These are phyloP conservation scores for Clarias batrachus DNA, from an alignment of 2,113 vertebrate genomes.

Conservation along the genomic window DNA sequence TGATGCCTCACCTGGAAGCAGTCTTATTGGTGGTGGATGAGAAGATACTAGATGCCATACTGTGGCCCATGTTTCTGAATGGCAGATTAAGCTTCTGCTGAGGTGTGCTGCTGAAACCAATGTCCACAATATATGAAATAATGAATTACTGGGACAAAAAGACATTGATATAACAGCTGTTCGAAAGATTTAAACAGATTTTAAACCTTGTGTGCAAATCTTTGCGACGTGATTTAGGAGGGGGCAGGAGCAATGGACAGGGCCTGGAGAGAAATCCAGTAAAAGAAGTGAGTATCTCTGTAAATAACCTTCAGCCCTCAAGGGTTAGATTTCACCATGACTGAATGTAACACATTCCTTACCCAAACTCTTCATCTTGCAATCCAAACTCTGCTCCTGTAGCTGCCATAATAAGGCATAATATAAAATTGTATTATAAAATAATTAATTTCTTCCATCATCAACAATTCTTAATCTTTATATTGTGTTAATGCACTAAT, in stretches of 20 bases:
- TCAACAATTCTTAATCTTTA: too few species aligned
- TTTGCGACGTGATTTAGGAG: constrained; percentile 37
- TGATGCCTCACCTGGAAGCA: constrained; percentile 75
- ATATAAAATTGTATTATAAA: neutral
- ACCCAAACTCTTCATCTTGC: constrained; percentile 55
- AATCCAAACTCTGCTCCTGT: constrained; percentile 50
- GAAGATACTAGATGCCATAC: constrained; percentile 77
- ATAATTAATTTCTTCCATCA: neutral
- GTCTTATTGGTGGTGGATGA: constrained; percentile 77
- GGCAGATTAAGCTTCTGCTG: constrained; percentile 57
- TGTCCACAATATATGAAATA: constrained; percentile 19
- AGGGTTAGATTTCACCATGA: neutral
- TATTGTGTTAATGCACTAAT: neutral
- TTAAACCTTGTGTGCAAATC: constrained; percentile 57
- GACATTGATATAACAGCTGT: neutral
- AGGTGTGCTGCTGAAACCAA: constrained; percentile 57
- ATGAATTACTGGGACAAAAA: neutral
- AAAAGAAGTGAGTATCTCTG: neutral
- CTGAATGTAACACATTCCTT: constrained; percentile 49
- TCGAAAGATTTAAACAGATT: neutral
- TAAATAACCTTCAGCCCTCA: neutral
- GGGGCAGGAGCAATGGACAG: constrained; percentile 21
- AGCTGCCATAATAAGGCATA: constrained; percentile 57
- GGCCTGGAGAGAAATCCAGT: constrained; percentile 30
- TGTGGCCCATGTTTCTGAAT: constrained; percentile 72